A percentile compares a stretch with the other conserved stretches of the same genome.
These are phyloP conservation scores for Oopsacas minuta DNA, from an alignment of 37 sponge, comb jelly and placozoan genomes.

Conservation along the genomic window DNA sequence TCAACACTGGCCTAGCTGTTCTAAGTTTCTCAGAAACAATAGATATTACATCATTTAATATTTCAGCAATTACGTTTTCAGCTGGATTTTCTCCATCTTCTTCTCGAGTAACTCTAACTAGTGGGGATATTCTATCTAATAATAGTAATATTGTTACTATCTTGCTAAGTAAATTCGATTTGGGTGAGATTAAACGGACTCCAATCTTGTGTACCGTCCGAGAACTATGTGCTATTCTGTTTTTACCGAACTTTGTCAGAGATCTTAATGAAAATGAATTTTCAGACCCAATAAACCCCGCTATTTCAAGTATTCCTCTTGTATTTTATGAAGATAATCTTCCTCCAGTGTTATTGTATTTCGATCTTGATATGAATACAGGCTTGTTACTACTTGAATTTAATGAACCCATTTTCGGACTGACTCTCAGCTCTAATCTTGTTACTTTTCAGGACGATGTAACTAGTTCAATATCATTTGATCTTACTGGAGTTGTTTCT, in stretches of 20 bases:
- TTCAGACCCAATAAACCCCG: background rate
- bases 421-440: slow-evolving; percentile 39
- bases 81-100: slow-evolving; percentile 55
- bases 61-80: slow-evolving; percentile 45
- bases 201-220: slow-evolving; percentile 51
- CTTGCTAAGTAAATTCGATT: slow-evolving; percentile 43
- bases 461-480: slow-evolving; percentile 15
- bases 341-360: slow-evolving; percentile 37
- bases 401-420: slow-evolving; percentile 67
- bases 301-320: background rate
- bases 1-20: slow-evolving; percentile 46
- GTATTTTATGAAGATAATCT: slow-evolving; percentile 30
- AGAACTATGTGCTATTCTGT: background rate
- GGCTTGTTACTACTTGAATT: slow-evolving; percentile 51
- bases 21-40: slow-evolving; percentile 60
- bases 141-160: slow-evolving; percentile 30
- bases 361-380: slow-evolving; percentile 38
- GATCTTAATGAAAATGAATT: background rate
- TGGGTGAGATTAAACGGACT: slow-evolving; percentile 44
- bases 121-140: slow-evolving; percentile 27
- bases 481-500: slow-evolving; percentile 47
- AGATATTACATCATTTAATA: slow-evolving; percentile 34
- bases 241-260: background rate
- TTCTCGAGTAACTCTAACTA: slow-evolving; percentile 38
- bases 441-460: slow-evolving; percentile 21